Evolutionary conservation across 2,113 vertebrate genomes (phyloP).

Genomic region (Tachysurus fulvidraco): DNA sequence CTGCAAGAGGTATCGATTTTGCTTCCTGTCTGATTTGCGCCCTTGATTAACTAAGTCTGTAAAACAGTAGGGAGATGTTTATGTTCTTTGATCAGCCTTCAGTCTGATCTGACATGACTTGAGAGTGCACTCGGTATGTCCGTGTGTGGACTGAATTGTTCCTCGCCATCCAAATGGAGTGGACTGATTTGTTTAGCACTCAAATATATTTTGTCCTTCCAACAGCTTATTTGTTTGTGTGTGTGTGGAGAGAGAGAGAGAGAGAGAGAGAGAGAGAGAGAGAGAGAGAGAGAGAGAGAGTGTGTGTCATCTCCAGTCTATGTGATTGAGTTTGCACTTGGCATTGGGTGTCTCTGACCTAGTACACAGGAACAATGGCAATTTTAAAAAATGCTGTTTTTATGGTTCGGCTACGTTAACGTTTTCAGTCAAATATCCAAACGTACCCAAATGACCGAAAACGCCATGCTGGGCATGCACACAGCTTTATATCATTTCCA

Average conservation of each 20-base stretch:
- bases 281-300: constrained; percentile 8
- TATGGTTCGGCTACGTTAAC: not conserved
- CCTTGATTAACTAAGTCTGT: constrained; percentile 26
- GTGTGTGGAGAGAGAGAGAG: constrained; percentile 34
- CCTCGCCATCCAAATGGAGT: not conserved
- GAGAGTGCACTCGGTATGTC: not conserved
- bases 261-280: constrained; percentile 27
- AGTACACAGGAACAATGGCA: not conserved
- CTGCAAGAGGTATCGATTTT: constrained; percentile 16
- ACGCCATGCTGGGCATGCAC: not conserved
- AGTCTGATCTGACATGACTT: not conserved
- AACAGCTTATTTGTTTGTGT: constrained; percentile 47
- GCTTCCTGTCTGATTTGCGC: constrained; percentile 15
- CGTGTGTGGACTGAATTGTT: not conserved
- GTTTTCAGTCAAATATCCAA: not conserved
- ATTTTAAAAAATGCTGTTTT: not conserved
- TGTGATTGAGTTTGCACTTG: not conserved
- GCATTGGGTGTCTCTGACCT: not conserved
- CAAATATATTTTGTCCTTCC: constrained; percentile 43
- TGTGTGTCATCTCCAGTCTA: not conserved
- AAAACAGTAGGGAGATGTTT: constrained; percentile 21
- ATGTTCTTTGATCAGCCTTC: constrained; percentile 3
- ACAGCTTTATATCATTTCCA: not conserved
- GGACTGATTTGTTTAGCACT: constrained; percentile 29
- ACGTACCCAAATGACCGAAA: not conserved